A percentile compares a stretch with the other conserved stretches of the same genome.
phyloP scores from a whole-genome alignment of 2,797 vertebrate species.

The Buceros bicornis region DNA sequence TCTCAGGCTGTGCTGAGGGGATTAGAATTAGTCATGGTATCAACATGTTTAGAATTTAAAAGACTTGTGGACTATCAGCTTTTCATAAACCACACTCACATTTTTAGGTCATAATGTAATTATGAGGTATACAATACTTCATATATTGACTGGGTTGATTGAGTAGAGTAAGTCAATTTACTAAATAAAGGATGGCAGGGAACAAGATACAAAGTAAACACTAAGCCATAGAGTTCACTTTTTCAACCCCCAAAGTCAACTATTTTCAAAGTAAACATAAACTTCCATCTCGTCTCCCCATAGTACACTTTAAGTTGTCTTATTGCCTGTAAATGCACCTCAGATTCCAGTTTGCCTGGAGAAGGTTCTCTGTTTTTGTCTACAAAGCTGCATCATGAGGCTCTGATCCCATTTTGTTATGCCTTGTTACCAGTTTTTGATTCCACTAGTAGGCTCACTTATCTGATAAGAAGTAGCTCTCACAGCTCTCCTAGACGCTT shows the following conservation, averaged over 20 bases:
- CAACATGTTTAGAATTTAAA: conserved; percentile 38
- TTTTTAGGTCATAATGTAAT: conserved; percentile 71
- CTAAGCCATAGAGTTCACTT: not conserved
- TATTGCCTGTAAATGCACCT: not conserved
- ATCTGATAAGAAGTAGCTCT: not conserved
- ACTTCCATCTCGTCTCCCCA: not conserved
- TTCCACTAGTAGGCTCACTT: not conserved
- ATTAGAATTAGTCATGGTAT: conserved; percentile 69
- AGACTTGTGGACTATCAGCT: conserved; percentile 65
- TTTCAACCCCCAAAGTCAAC: conserved; percentile 21
- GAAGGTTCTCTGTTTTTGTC: not conserved
- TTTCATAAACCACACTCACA: conserved; percentile 69
- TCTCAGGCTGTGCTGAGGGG: not conserved
- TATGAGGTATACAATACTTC: conserved; percentile 46
- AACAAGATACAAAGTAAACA: conserved; percentile 47
- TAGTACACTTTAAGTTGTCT: not conserved
- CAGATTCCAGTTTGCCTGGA: not conserved
- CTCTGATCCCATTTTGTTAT: not conserved
- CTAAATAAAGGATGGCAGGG: conserved; percentile 19
- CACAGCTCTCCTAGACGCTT: not conserved
- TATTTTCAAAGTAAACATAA: conserved; percentile 19
- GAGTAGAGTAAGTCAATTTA: conserved; percentile 49
- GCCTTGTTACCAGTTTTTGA: not conserved
- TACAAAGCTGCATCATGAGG: not conserved
- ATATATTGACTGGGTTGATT: conserved; percentile 51